phyloP scores from a whole-genome alignment of 2,113 vertebrate genomes.

The Trogon melanurus region DNA sequence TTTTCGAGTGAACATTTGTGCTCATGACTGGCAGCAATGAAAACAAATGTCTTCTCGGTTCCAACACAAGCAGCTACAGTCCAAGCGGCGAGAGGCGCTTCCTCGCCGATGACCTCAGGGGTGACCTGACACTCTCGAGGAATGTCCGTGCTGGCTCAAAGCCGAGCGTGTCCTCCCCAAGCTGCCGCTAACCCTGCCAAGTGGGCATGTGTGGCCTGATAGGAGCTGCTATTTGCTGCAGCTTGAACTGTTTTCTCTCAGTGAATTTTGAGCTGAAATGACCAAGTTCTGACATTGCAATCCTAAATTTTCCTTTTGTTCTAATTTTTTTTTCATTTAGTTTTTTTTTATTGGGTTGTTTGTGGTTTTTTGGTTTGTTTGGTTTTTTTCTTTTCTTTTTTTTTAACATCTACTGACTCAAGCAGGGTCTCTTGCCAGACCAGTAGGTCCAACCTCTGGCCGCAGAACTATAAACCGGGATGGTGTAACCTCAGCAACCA shows the following conservation, averaged over 20 bases:
- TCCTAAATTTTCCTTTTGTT: neutral
- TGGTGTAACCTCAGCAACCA: neutral
- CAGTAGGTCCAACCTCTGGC: neutral
- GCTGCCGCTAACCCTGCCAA: neutral
- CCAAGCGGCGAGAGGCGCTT: neutral
- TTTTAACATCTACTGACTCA: neutral
- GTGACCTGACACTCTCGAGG: slow-evolving; percentile 47
- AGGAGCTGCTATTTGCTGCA: slow-evolving; percentile 1
- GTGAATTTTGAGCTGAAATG: neutral
- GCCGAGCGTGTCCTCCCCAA: neutral
- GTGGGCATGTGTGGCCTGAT: neutral
- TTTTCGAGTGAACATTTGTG: slow-evolving; percentile 6
- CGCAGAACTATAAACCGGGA: neutral
- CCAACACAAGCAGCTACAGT: slow-evolving; percentile 60
- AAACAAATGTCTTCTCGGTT: slow-evolving; percentile 41
- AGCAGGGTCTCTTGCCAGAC: neutral
- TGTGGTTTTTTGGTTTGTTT: no score
- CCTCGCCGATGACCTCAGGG: slow-evolving; percentile 42
- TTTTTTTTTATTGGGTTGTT: neutral
- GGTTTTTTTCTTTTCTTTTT: no score
- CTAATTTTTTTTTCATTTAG: neutral
- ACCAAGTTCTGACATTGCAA: neutral
- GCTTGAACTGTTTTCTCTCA: neutral
- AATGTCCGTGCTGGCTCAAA: slow-evolving; percentile 40
- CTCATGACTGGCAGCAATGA: slow-evolving; percentile 35